These are phyloP conservation scores for Steinernema feltiae DNA, from an alignment of 1,140 invertebrate genomes.

Conservation along the genomic window DNA sequence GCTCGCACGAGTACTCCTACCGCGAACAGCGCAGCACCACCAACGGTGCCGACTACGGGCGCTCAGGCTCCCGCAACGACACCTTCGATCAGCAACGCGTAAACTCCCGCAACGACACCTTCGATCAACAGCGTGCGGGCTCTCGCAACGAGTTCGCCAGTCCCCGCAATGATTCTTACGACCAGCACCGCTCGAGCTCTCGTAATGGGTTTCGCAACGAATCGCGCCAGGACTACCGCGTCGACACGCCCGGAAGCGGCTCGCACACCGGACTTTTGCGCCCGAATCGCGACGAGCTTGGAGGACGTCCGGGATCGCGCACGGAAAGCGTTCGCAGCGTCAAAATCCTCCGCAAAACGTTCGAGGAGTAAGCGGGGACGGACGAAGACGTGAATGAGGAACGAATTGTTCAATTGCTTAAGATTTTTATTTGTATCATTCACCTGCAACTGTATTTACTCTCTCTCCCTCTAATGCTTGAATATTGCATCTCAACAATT, in stretches of 20 bases:
- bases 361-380: too few relatives aligned
- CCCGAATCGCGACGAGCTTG: conserved; percentile 29
- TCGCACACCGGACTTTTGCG: not conserved
- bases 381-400: too few relatives aligned
- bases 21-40: not conserved
- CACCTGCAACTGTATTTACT: too few relatives aligned
- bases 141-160: too few relatives aligned
- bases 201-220: conserved; percentile 17
- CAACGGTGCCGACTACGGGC: conserved; percentile 3
- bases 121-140: too few relatives aligned
- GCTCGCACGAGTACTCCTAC: not conserved
- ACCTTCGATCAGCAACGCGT: too few relatives aligned
- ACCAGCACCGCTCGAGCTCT: not conserved
- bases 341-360: conserved; percentile 36
- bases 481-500: too few relatives aligned
- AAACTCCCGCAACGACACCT: too few relatives aligned
- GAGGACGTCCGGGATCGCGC: conserved; percentile 20
- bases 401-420: too few relatives aligned
- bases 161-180: conserved; percentile 23
- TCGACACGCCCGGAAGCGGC: conserved; percentile 8
- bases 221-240: conserved; percentile 24
- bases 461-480: too few relatives aligned
- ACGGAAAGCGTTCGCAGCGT: conserved; percentile 28
- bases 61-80: conserved; percentile 26
- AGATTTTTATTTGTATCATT: too few relatives aligned